Evolutionary conservation across 2,888 invertebrate genomes (phyloP).

Genomic region (Rhogogaster chlorosoma): DNA sequence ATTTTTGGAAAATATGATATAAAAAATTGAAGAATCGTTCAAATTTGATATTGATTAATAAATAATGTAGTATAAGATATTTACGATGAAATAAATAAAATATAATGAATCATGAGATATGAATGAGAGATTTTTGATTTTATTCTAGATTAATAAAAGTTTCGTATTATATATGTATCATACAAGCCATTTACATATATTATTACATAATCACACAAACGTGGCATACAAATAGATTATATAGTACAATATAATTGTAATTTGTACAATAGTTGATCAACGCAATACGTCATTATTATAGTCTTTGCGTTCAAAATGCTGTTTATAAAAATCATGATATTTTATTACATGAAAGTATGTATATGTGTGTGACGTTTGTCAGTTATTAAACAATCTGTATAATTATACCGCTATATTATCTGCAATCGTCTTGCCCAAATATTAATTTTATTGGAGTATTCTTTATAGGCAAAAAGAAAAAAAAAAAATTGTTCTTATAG

Average conservation of each 20-base stretch:
- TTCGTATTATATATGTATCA: conserved; percentile 24
- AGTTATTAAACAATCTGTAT: neutral
- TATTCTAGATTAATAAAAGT: neutral
- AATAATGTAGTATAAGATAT: neutral
- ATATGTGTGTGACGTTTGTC: neutral
- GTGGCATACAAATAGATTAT: conserved; percentile 1
- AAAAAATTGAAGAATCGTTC: too few relatives aligned
- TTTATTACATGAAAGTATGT: neutral
- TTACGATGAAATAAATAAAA: neutral
- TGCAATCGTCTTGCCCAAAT: neutral
- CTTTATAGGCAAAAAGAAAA: neutral
- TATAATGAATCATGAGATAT: neutral
- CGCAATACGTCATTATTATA: neutral
- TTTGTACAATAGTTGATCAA: conserved; percentile 14
- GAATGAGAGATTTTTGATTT: conserved; percentile 14
- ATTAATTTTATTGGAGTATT: neutral
- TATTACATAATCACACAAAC: conserved; percentile 19
- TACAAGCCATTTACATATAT: conserved; percentile 38
- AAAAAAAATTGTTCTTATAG: neutral
- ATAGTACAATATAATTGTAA: neutral
- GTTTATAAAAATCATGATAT: conserved; percentile 2
- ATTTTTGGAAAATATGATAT: neutral
- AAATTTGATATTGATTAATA: neutral
- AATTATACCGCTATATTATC: neutral
- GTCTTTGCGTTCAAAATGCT: conserved; percentile 2